A percentile compares a stretch with the other conserved stretches of the same genome.
Evolutionary conservation across 2,797 vertebrate species (phyloP).

Genomic region (Psittacula echo): DNA sequence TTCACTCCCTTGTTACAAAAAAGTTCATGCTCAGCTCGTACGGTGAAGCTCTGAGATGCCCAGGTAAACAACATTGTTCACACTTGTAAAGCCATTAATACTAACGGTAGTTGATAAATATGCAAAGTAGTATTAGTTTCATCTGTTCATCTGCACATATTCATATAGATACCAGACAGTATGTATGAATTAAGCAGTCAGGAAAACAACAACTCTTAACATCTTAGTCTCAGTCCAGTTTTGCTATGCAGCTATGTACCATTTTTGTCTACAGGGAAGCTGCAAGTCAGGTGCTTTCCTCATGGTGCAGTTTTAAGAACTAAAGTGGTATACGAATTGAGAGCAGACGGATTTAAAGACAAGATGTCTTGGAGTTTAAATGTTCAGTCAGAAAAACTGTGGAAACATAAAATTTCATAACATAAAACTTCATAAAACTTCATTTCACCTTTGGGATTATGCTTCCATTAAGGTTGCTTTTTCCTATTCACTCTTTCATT

Average conservation of each 20-base stretch:
- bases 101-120: not conserved
- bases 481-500: slow-evolving; percentile 17
- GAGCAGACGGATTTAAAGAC: not conserved
- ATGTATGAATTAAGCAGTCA: not conserved
- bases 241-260: not conserved
- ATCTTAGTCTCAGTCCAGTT: not conserved
- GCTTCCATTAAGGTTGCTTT: not conserved
- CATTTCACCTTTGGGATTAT: slow-evolving; percentile 24
- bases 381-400: not conserved
- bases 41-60: not conserved
- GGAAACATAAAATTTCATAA: not conserved
- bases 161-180: not conserved
- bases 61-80: not conserved
- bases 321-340: not conserved
- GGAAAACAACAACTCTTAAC: not conserved
- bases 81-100: rapidly evolving
- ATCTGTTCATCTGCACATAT: not conserved
- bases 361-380: not conserved
- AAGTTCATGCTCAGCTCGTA: not conserved
- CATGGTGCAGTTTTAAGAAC: not conserved
- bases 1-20: not conserved
- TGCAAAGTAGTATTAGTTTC: not conserved
- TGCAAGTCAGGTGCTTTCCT: not conserved
- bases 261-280: not conserved
- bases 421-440: not conserved